phyloP scores from a whole-genome alignment of 2,888 invertebrate species.

The Apodemia mormo region DNA sequence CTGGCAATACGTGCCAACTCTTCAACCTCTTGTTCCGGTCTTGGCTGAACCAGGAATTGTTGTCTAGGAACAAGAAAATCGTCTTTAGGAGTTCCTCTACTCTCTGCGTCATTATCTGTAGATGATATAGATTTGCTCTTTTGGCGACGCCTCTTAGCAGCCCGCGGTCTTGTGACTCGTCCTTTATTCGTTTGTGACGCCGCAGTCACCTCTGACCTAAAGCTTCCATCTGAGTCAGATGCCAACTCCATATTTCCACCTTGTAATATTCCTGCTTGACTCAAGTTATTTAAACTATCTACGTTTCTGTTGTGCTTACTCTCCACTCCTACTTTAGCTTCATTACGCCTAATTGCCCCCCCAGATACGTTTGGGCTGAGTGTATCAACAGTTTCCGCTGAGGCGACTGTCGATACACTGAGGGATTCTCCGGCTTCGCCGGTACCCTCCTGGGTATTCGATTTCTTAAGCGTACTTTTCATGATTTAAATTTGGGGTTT shows the following conservation, averaged over 20 bases:
- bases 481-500: too few relatives aligned
- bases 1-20: not conserved
- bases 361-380: not conserved
- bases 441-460: not conserved
- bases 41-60: too few relatives aligned
- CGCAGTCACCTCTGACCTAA: conserved; percentile 20
- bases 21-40: not conserved
- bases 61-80: too few relatives aligned
- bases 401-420: not conserved
- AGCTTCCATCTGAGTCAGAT: not conserved
- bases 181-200: conserved; percentile 19
- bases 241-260: not conserved
- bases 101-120: not conserved
- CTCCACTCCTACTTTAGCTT: not conserved
- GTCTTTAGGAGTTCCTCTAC: not conserved
- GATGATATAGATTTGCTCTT: not conserved
- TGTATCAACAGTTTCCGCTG: not conserved
- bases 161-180: conserved; percentile 9
- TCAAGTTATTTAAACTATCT: too few relatives aligned
- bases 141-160: conserved; percentile 27
- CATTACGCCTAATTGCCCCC: not conserved
- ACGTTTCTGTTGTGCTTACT: not conserved
- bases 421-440: not conserved
- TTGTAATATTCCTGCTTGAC: too few relatives aligned
- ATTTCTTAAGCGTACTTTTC: too few relatives aligned